Conservation (phyloP, 2,888 invertebrate genomes). For the Marasmarcha lunaedactyla region DNA sequence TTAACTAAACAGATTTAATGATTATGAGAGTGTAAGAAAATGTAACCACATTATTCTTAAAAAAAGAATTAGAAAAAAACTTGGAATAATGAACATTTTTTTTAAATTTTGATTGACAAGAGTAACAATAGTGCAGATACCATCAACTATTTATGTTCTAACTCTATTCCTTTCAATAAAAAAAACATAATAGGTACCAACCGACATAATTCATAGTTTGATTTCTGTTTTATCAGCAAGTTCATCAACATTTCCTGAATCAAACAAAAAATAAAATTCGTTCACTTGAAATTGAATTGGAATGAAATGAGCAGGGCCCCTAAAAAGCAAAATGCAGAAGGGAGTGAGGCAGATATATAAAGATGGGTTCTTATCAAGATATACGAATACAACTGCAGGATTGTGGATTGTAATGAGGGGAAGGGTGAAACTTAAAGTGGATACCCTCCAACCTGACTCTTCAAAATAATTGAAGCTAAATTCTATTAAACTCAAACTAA, state of each 20-base stretch:
- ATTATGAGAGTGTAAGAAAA: no score
- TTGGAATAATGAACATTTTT: no score
- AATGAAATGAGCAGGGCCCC: conserved; percentile 58
- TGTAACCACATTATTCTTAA: no score
- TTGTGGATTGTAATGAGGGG: conserved; percentile 62
- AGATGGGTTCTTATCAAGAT: conserved; percentile 64
- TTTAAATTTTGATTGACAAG: no score
- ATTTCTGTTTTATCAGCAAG: conserved; percentile 44
- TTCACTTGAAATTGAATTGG: conserved; percentile 57
- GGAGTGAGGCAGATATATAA: conserved; percentile 45
- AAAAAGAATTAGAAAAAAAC: no score
- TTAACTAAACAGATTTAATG: no score
- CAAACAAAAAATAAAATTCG: conserved; percentile 55
- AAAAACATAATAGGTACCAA: background rate
- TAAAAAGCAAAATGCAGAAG: conserved; percentile 40
- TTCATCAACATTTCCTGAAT: conserved; percentile 48
- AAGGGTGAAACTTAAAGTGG: conserved; percentile 60
- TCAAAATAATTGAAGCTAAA: conserved; percentile 69
- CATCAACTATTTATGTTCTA: no score
- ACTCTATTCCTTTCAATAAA: no score
- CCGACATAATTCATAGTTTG: conserved; percentile 8
- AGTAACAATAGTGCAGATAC: no score
- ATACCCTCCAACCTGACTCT: conserved; percentile 54
- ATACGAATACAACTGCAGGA: conserved; percentile 41
- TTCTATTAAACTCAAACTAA: conserved; percentile 35